These are phyloP conservation scores for Synanthedon tipuliformis DNA, from an alignment of 2,888 invertebrate species.

Conservation along the genomic window DNA sequence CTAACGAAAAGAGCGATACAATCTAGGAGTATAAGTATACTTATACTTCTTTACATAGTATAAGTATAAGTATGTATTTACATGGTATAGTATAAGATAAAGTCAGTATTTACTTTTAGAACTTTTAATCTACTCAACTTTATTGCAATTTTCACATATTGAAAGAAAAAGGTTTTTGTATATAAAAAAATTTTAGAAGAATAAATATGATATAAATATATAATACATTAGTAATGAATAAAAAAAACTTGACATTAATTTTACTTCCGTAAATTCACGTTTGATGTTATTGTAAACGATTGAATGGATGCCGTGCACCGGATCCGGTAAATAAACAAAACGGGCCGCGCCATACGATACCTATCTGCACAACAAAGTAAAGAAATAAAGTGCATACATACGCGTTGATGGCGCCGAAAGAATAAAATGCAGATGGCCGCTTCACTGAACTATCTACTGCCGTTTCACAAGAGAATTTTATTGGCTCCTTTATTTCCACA, in stretches of 20 bases:
- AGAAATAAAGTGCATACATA: constrained; percentile 32
- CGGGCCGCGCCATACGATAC: constrained; percentile 18
- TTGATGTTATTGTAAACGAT: not conserved
- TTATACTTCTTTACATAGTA: too few relatives aligned
- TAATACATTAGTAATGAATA: too few relatives aligned
- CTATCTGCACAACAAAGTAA: constrained; percentile 31
- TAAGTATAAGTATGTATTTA: too few relatives aligned
- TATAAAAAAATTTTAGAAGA: too few relatives aligned
- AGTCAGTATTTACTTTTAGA: too few relatives aligned
- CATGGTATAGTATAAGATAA: too few relatives aligned
- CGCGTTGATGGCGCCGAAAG: constrained; percentile 36
- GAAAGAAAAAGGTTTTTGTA: too few relatives aligned
- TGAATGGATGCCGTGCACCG: not conserved
- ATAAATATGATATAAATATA: too few relatives aligned
- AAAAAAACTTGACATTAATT: not conserved
- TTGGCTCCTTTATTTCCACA: constrained; percentile 34
- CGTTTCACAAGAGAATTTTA: constrained; percentile 47
- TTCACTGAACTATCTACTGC: constrained; percentile 46
- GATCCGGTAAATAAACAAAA: constrained; percentile 33
- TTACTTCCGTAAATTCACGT: not conserved
- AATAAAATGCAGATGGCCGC: constrained; percentile 58
- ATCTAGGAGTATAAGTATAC: too few relatives aligned
- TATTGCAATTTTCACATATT: too few relatives aligned
- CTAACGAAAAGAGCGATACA: too few relatives aligned
- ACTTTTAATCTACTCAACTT: too few relatives aligned